Percentiles rank a stretch among this genome's conserved stretches.
phyloP scores from a whole-genome alignment of 2,113 vertebrate genomes.

The Dicrurus megarhynchus region DNA sequence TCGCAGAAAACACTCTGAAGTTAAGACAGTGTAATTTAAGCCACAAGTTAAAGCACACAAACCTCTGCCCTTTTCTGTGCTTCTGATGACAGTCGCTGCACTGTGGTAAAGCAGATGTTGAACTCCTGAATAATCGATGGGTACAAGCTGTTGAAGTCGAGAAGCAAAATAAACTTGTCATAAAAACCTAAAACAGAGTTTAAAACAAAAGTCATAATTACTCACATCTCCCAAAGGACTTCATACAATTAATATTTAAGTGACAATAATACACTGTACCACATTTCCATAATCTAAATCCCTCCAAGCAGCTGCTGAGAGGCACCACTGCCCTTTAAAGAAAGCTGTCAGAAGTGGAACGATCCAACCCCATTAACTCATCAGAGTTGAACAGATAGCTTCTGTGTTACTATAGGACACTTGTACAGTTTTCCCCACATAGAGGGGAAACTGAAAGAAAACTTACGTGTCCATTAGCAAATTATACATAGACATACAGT shows the following conservation, averaged over 20 bases:
- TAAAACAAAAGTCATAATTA: slow-evolving; percentile 31
- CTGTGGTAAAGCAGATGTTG: slow-evolving; percentile 98
- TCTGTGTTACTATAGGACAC: slow-evolving; percentile 75
- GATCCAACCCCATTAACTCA: slow-evolving; percentile 70
- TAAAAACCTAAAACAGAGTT: slow-evolving; percentile 89
- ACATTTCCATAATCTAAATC: not conserved
- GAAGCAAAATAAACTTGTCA: slow-evolving; percentile 96
- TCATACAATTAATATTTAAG: not conserved
- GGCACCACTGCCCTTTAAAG: not conserved
- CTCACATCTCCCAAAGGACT: not conserved
- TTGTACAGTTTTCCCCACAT: slow-evolving; percentile 67
- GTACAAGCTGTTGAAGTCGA: slow-evolving; percentile 99
- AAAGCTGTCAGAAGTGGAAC: slow-evolving; percentile 75
- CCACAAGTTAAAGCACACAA: not conserved
- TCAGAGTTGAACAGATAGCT: slow-evolving; percentile 73
- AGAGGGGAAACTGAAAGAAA: slow-evolving; percentile 66
- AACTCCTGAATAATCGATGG: slow-evolving; percentile 99
- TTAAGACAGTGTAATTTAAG: not conserved
- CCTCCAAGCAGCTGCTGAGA: not conserved
- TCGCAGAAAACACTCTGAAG: not conserved
- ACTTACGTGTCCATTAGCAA: slow-evolving; percentile 56
- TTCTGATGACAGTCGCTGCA: slow-evolving; percentile 81
- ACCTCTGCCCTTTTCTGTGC: slow-evolving; percentile 60
- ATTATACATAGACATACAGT: not conserved
- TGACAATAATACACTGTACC: not conserved